Evolutionary conservation across 2,797 vertebrate genomes (phyloP).

Genomic region (Labeo calbasu): DNA sequence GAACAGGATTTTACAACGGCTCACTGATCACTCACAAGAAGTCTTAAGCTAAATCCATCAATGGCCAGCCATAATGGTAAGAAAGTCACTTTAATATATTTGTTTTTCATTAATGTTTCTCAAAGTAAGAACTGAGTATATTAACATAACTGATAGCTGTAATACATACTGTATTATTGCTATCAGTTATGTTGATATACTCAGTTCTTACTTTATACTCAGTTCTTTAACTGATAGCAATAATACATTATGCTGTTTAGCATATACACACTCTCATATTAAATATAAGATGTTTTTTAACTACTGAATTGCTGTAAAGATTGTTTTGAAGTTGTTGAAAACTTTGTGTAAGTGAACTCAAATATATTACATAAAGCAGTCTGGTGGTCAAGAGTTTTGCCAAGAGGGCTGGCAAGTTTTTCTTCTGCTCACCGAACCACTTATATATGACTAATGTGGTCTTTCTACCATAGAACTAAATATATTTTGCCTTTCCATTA

Average conservation of each 20-base stretch:
- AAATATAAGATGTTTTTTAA: neutral
- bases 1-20: conserved; percentile 8
- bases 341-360: neutral
- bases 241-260: neutral
- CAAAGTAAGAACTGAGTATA: neutral
- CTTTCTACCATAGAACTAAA: neutral
- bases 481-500: neutral
- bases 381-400: neutral
- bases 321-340: neutral
- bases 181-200: too few species aligned
- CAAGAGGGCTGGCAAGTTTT: neutral
- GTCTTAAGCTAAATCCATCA: conserved; percentile 13
- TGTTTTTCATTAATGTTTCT: neutral
- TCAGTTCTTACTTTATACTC: too few species aligned
- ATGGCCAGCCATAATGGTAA: conserved; percentile 57
- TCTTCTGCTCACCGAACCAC: neutral
- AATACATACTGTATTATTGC: too few species aligned
- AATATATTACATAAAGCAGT: neutral
- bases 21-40: conserved; percentile 11
- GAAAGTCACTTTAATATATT: conserved; percentile 3
- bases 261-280: neutral
- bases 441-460: neutral
- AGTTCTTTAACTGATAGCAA: neutral
- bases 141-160: too few species aligned
- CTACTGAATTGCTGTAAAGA: neutral